Evolutionary conservation across 2,113 vertebrate genomes (phyloP).

Genomic region (Monarcha castaneiventris): DNA sequence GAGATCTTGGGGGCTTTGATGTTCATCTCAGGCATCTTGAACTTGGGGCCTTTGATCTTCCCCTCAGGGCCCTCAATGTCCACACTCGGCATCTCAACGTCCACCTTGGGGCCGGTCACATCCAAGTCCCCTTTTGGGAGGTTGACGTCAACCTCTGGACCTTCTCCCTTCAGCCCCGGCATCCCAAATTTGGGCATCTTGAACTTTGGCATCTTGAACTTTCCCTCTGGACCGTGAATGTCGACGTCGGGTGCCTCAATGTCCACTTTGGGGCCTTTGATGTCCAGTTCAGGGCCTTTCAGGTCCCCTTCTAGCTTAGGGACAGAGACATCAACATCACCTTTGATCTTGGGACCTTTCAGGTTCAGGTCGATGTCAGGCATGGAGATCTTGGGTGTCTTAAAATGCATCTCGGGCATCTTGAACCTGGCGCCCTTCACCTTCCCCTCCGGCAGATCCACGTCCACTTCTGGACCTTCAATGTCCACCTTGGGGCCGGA

Average conservation of each 20-base stretch:
- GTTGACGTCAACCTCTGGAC: not conserved
- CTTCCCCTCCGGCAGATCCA: no score
- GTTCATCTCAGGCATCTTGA: not conserved
- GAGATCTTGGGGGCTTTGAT: not conserved
- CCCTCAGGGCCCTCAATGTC: not conserved
- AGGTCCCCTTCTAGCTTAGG: constrained; percentile 26
- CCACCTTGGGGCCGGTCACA: not conserved
- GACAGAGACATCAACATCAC: constrained; percentile 2
- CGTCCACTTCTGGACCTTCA: rapidly evolving
- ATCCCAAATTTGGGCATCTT: not conserved
- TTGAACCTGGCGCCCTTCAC: constrained; percentile 78
- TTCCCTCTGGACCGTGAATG: not conserved
- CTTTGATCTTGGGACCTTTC: constrained; percentile 70
- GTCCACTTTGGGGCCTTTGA: not conserved
- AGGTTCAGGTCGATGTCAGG: not conserved
- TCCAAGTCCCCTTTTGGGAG: not conserved
- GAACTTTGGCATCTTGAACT: not conserved
- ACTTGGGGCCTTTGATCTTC: not conserved
- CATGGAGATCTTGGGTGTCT: constrained; percentile 71
- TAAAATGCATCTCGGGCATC: constrained; percentile 80
- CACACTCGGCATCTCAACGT: not conserved
- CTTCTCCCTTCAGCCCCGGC: not conserved
- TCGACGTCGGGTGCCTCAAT: not conserved
- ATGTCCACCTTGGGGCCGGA: not conserved
- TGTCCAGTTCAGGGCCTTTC: not conserved